These are phyloP conservation scores for Ferrisia virgata DNA, from an alignment of 2,888 invertebrate species.

Conservation along the genomic window DNA sequence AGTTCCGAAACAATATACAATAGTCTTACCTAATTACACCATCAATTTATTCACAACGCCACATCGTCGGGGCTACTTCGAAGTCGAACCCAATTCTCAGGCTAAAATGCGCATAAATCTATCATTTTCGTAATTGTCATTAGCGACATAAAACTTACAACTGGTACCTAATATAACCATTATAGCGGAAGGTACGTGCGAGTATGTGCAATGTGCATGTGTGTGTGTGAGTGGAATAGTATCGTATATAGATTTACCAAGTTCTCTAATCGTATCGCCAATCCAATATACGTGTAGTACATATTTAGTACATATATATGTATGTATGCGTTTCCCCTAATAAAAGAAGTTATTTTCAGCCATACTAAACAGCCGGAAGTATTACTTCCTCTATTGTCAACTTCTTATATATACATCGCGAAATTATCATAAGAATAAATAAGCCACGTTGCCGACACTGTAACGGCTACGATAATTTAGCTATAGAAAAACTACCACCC, in stretches of 20 bases:
- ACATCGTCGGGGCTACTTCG: neutral
- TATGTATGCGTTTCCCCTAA: neutral
- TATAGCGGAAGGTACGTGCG: neutral
- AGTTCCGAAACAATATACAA: neutral
- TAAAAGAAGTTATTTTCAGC: slow-evolving; percentile 26
- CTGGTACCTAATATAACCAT: too few species aligned
- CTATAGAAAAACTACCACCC: neutral
- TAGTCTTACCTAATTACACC: neutral
- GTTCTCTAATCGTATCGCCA: neutral
- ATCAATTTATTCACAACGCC: neutral
- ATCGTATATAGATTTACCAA: neutral
- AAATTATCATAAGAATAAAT: slow-evolving; percentile 12
- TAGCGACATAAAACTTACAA: neutral
- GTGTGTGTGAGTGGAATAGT: too few species aligned
- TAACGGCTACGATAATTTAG: too few species aligned
- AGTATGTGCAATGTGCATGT: too few species aligned
- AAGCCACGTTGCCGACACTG: neutral
- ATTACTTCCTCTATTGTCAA: slow-evolving; percentile 8
- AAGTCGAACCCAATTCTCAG: neutral
- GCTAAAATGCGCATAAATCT: neutral
- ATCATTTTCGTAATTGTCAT: neutral
- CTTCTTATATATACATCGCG: neutral
- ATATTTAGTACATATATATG: too few species aligned
- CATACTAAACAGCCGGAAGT: slow-evolving; percentile 15
- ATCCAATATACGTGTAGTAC: too few species aligned